A percentile compares a stretch with the other conserved stretches of the same genome.
phyloP scores from a whole-genome alignment of 92 coral and sea anemone species.

The Ricordea florida region DNA sequence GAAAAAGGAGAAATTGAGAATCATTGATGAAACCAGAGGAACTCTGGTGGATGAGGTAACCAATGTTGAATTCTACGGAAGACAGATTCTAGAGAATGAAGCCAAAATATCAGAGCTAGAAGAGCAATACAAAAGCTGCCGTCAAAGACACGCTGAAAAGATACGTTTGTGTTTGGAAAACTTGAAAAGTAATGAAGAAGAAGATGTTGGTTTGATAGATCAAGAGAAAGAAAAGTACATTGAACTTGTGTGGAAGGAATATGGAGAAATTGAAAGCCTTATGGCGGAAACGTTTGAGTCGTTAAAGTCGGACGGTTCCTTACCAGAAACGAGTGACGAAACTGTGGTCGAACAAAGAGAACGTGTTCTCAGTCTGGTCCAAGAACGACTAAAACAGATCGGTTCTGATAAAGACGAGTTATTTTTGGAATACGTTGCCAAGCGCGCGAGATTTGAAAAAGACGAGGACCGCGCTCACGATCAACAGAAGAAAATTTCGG shows the following conservation, averaged over 20 bases:
- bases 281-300: conserved; percentile 42
- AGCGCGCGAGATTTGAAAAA: conserved; percentile 72
- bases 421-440: conserved; percentile 72
- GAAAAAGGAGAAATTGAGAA: conserved; percentile 68
- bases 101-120: conserved; percentile 65
- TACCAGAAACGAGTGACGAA: conserved; percentile 30
- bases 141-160: conserved; percentile 75
- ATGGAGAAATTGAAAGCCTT: conserved; percentile 59
- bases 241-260: conserved; percentile 62
- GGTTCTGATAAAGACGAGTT: conserved; percentile 64
- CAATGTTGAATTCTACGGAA: conserved; percentile 62
- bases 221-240: conserved; percentile 65
- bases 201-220: conserved; percentile 59
- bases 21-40: conserved; percentile 49
- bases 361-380: conserved; percentile 64
- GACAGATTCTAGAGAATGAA: conserved; percentile 69
- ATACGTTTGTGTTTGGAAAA: conserved; percentile 70
- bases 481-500: conserved; percentile 77
- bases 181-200: conserved; percentile 60
- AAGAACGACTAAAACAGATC: conserved; percentile 60
- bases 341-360: conserved; percentile 50
- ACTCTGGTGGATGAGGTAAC: conserved; percentile 58
- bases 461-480: conserved; percentile 84
- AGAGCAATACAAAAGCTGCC: conserved; percentile 49
- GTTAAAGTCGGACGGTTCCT: conserved; percentile 14